Evolutionary conservation across 2,888 invertebrate genomes (phyloP).

Genomic region (Drosophila helvetica): DNA sequence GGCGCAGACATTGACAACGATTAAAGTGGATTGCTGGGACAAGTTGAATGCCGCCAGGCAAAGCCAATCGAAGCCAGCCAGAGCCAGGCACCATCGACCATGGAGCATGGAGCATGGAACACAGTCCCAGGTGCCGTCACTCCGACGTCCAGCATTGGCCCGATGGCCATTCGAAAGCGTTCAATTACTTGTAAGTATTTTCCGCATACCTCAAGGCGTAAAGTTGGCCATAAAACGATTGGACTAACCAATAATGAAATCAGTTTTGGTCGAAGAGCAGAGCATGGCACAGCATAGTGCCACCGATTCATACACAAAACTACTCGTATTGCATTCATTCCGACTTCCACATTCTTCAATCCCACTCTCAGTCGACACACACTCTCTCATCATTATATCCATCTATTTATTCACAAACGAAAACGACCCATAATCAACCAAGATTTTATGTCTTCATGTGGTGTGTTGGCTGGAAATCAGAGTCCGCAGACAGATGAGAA

Average conservation of each 20-base stretch:
- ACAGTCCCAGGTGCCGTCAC: constrained; percentile 18
- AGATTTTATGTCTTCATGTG: constrained; percentile 68
- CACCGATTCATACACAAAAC: background rate
- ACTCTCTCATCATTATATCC: constrained; percentile 1
- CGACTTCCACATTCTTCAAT: background rate
- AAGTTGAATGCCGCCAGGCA: constrained; percentile 3
- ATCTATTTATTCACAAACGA: constrained; percentile 34
- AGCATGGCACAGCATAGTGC: background rate
- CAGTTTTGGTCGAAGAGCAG: background rate
- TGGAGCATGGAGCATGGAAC: no score
- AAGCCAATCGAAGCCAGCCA: constrained; percentile 5
- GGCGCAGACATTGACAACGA: constrained; percentile 38
- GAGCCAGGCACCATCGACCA: background rate
- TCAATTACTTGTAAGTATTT: background rate
- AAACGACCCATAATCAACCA: constrained; percentile 37
- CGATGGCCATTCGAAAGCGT: background rate
- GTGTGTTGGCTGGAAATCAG: constrained; percentile 54
- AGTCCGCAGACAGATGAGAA: constrained; percentile 45
- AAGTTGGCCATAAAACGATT: constrained; percentile 21
- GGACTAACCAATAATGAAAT: constrained; percentile 7
- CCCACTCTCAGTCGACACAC: background rate
- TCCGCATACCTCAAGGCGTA: constrained; percentile 15
- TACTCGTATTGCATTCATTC: background rate
- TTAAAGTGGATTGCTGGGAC: constrained; percentile 47
- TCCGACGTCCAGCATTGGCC: background rate